Evolutionary conservation across 1,140 invertebrate species (phyloP), one percentile per base, ranked within the genome.

Genomic region (Bombus cullumanus): DNA sequence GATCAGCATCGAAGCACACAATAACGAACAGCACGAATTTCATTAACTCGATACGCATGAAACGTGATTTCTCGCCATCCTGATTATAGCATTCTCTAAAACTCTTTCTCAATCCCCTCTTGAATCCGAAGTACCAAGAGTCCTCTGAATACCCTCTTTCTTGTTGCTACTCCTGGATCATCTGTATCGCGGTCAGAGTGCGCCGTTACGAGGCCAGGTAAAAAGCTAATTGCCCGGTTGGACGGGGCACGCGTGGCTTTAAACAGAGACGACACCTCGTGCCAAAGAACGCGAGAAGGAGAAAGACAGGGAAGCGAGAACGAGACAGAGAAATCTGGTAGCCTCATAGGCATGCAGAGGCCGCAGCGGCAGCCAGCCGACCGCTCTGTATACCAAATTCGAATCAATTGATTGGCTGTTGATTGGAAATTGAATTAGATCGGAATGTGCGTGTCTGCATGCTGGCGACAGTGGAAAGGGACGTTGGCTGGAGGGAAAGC

Each of bases 351-450:
- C 90, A 94, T 95, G 93, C 94, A 94, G 86, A 92, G 89, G 89
- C 88, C 87, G 92, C 75, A 91, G 92, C 82, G 79, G 12, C 34
- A n/a, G 90, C 89, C 88, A 88, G 88, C 87, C 91, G 92, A 87
- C 92, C 92, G 91, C 87, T 94, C 93, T 94, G 94, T 95, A 95
- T 94, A 95, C 94, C 92, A 93, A 96, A 95, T 95, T 95, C 95
- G 94, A 95, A 95, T 95, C 95, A 95, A 96, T 96, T 96, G 95
- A 96, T 96, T 96, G 95, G 95, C 95, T 95, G 95, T 96, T 96
- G 95, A 96, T 96, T 96, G 95, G 94, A 96, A 96, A 96, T 96
- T 95, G 95, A 96, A 96, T 96, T 96, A 96, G 94, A 95, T 93
- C 92, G 94, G 94, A 95, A 95, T 95, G 95, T 93, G 95, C 94